Evolutionary conservation across 1,140 invertebrate genomes (phyloP).

Genomic region (Copidosoma floridanum): DNA sequence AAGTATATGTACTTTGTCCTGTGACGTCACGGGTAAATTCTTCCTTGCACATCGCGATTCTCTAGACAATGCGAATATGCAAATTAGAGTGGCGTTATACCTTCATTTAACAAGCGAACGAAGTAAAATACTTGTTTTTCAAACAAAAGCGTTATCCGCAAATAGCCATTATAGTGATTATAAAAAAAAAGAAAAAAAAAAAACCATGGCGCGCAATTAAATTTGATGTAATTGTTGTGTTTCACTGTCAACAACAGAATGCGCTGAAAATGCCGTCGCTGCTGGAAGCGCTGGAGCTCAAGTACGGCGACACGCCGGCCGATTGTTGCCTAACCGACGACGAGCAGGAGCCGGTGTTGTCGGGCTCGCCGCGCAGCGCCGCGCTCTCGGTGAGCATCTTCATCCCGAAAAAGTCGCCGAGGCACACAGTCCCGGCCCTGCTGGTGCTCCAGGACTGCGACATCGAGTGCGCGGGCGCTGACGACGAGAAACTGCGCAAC

Average conservation of each 20-base stretch:
- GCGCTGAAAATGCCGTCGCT: slow-evolving; percentile 73
- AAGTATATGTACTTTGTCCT: too few species aligned
- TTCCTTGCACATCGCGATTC: too few species aligned
- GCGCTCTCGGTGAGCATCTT: slow-evolving; percentile 73
- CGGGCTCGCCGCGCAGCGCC: slow-evolving; percentile 59
- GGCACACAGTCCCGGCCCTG: slow-evolving; percentile 75
- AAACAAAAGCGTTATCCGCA: too few species aligned
- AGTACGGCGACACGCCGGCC: slow-evolving; percentile 69
- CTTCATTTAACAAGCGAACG: too few species aligned
- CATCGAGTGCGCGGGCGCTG: slow-evolving; percentile 82
- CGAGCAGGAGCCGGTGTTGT: slow-evolving; percentile 48
- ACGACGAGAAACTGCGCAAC: slow-evolving; percentile 67
- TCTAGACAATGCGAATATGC: too few species aligned
- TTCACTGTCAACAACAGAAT: slow-evolving; percentile 49
- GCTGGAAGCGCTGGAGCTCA: slow-evolving; percentile 79
- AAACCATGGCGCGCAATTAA: not conserved
- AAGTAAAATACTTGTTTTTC: too few species aligned
- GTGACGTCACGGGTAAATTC: too few species aligned
- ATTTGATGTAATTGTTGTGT: not conserved
- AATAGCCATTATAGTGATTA: too few species aligned
- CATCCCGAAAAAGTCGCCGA: slow-evolving; percentile 76
- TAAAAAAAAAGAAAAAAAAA: not conserved
- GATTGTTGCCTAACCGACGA: slow-evolving; percentile 59
- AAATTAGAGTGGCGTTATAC: too few species aligned
- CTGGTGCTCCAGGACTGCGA: slow-evolving; percentile 86